These are phyloP conservation scores for Carterocephalus palaemon DNA, from an alignment of 2,888 invertebrate genomes.

Conservation along the genomic window DNA sequence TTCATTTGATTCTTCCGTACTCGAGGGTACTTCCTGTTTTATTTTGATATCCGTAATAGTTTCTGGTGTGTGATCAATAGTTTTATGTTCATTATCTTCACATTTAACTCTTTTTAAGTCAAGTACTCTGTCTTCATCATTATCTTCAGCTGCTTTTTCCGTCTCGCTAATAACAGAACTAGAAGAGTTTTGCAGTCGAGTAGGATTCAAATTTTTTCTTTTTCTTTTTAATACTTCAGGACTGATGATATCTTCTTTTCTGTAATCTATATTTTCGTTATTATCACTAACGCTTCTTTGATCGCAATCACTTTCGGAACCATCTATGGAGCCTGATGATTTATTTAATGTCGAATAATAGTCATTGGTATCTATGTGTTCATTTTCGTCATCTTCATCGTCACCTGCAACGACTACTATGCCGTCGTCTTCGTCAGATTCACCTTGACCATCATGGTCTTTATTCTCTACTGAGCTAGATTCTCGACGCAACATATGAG, in stretches of 20 bases:
- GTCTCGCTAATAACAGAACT: constrained; percentile 40
- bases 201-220: constrained; percentile 93
- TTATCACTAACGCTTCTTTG: constrained; percentile 67
- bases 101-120: constrained; percentile 64
- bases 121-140: constrained; percentile 50
- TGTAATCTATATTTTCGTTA: constrained; percentile 54
- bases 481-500: constrained; percentile 60
- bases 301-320: constrained; percentile 68
- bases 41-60: constrained; percentile 39
- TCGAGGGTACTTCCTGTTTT: constrained; percentile 47
- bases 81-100: constrained; percentile 42
- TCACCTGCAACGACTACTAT: constrained; percentile 90
- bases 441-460: constrained; percentile 81
- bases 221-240: constrained; percentile 87
- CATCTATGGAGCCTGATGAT: constrained; percentile 61
- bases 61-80: constrained; percentile 33
- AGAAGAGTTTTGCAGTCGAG: constrained; percentile 81
- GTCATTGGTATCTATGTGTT: constrained; percentile 71
- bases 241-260: constrained; percentile 73
- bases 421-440: constrained; percentile 85
- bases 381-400: constrained; percentile 84
- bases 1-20: constrained; percentile 56
- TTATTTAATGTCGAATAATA: constrained; percentile 66
- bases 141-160: constrained; percentile 42
- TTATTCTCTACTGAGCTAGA: constrained; percentile 70